A percentile compares a stretch with the other conserved stretches of the same genome.
Evolutionary conservation across 2,113 vertebrate species (phyloP).

Genomic region (Nerophis lumbriciformis): DNA sequence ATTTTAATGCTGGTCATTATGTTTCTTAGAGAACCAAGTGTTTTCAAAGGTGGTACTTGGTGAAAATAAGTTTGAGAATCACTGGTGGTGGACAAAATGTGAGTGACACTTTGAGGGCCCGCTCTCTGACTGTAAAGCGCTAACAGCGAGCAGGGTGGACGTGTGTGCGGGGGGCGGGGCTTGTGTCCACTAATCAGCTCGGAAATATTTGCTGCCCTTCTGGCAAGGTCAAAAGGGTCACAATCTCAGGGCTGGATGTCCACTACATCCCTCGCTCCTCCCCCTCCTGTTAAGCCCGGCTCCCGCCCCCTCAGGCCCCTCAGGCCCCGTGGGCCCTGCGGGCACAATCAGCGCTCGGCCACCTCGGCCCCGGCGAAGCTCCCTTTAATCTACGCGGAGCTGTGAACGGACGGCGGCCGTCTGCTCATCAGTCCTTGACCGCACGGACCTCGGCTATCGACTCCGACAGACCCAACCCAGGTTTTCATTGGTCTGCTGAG

Average conservation of each 20-base stretch:
- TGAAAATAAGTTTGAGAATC: too few relatives aligned
- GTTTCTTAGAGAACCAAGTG: too few relatives aligned
- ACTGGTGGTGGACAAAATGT: too few relatives aligned
- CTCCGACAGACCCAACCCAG: conserved; percentile 27
- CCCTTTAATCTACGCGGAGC: conserved; percentile 62
- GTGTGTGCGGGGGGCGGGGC: too few relatives aligned
- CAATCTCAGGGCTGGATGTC: conserved; percentile 70
- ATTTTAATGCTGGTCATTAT: too few relatives aligned
- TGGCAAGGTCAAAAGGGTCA: conserved; percentile 76
- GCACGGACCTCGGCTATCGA: conserved; percentile 45
- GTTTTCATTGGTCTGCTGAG: conserved; percentile 52
- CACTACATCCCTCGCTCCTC: conserved; percentile 54
- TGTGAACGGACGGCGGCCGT: conserved; percentile 54
- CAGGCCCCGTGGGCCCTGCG: conserved; percentile 49
- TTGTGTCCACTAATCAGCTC: conserved; percentile 68
- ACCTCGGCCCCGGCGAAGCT: conserved; percentile 55
- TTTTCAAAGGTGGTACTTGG: too few relatives aligned
- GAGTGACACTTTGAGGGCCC: background rate
- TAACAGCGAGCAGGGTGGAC: conserved; percentile 47
- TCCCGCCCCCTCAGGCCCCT: conserved; percentile 43
- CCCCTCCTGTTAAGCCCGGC: conserved; percentile 35
- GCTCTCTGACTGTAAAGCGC: conserved; percentile 47
- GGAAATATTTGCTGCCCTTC: conserved; percentile 78
- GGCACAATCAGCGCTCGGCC: conserved; percentile 62
- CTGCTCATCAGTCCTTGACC: conserved; percentile 62